Evolutionary conservation across 2,888 invertebrate genomes (phyloP), one percentile per base, ranked within the genome.

Genomic region (Drosophila conformis): DNA sequence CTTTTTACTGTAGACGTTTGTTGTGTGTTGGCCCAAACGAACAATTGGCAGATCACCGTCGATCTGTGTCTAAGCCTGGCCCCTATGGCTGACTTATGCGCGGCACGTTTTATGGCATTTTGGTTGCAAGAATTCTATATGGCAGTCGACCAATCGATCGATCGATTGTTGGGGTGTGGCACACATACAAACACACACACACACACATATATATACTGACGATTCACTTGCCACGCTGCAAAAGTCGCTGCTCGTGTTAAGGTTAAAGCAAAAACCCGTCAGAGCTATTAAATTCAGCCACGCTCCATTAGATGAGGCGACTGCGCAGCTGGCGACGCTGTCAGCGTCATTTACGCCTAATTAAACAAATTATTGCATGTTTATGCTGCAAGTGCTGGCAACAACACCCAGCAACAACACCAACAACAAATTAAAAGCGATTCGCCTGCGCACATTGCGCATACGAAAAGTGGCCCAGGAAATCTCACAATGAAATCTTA

Each of bases 351-450:
- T 84, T 83, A 89, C 90, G 89, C 86, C 89, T 87, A 89, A 89
- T 89, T 89, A 90, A 89, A 82, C 88, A 89, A 89, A 90, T 89
- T 89, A 87, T 83, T 84, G 81, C 75, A 79, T 80, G 75, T 77
- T 83, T 83, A 78, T 83, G 83, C 70, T 71, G 79, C 77, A 82
- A 82, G 79, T 77, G 76, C 59, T 31, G 36, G 51, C 63, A 48
- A 13, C 57, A 71, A 68, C 60, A 70, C 29, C 35, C 35, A 31
- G 18, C 35, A 58, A 31, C 60, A 51, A 36, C 35, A 62, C 31
- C 31, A 38, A 36, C 58, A 60, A 36, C 48, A 61, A 67, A 73
- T 67, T 59, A 48, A 40, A 61, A 68, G 35, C 54, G 52, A 54
- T 72, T 66, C 56, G 68, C 31, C 52, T 48, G 70, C 67, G 48